Evolutionary conservation across 2,113 vertebrate genomes (phyloP), one percentile per base, ranked within the genome.

Genomic region (Clinocottus analis): DNA sequence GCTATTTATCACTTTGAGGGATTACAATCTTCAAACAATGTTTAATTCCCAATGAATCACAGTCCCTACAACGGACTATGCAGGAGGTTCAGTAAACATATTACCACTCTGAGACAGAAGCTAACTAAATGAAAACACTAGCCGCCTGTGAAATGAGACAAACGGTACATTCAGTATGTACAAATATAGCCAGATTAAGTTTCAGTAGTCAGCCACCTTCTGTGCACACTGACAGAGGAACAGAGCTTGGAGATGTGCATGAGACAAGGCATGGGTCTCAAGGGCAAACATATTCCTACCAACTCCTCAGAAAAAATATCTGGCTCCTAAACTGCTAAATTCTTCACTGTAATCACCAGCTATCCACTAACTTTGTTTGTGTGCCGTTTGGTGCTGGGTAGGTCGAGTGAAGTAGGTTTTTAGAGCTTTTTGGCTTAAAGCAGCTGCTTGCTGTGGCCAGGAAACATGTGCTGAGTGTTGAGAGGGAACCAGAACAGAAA

Each of bases 1-100:
- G 66, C 43, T 66, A 64, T 82, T 84, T 65, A 65, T 84, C 68
- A 81, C 55, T 79, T 84, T 72, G 65, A 72, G 68, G 23, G 45
- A 75, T 86, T 77, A 51, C 45, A 61, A 25, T 83, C 31, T 77
- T 70, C 60, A 8, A 58, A 81, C 5, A 7, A 71, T 75, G 63
- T 64, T 53, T 23, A 35, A 73, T 72, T 78, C 27, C 8, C 73
- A 78, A 75, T 51, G 49, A 71, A 55, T 74, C 39, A 65, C 17
- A 13, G 73, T 69, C 72, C 37, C 23, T 45, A 13, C 59, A n/a
- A 45, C 23, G 72, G 25, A 58, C 23, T 31, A 53, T 25, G 61
- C 59, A 68, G 62, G 76, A 62, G 60, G 66, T 79, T 74, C 27
- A 35, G 55, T 47, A 51, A 75, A 84, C 35, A 84, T 58, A 66